Base-by-base conservation (phyloP, 2,113 vertebrate species). In the Channa maculata region DNA sequence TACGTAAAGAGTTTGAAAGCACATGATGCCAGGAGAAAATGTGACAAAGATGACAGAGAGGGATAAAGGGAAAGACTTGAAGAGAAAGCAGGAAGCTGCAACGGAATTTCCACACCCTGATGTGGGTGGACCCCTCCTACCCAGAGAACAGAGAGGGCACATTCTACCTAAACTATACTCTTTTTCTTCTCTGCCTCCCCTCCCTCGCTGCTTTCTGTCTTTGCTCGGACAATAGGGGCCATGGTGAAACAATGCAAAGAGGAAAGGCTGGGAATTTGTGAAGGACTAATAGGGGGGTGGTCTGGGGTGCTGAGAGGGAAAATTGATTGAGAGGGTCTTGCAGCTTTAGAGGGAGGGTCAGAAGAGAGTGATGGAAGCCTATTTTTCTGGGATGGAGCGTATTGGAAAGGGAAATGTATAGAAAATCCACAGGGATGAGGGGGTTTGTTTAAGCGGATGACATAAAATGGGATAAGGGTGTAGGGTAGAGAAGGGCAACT, bases 91-190 rank as follows among this genome's bases (percentile, higher is more conserved):
- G 87, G 87, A 92, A 92, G 65, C 87, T 69, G 61, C 44, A 50
- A 50, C 6, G 67, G 86, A 88, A 86, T 85, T 83, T 86, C 90
- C 86, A 89, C 82, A 89, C 87, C 76, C 86, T 83, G 74, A 82
- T 77, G 86, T 88, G 87, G 83, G 89, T 79, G 76, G 83, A 80
- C 38, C 6, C 75, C 38, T 64, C 71, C 63, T 62, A 46, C 70
- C 63, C 54, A 33, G 50, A 81, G 65, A 85, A 75, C 73, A 82
- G 82, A 80, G 74, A 79, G 75, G 79, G 66, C 75, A 82, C 68
- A 80, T 75, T 85, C 65, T 68, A 76, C 69, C 59, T 63, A 63
- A 43, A 51, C 34, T 12, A 39, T n/a, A 48, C 62, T 49, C 65
- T 65, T 65, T 75, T 67, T 70, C 62, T 54, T 60, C 52, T 44